Conservation (phyloP, 2,888 invertebrate species). For the Apotomis betuletana region DNA sequence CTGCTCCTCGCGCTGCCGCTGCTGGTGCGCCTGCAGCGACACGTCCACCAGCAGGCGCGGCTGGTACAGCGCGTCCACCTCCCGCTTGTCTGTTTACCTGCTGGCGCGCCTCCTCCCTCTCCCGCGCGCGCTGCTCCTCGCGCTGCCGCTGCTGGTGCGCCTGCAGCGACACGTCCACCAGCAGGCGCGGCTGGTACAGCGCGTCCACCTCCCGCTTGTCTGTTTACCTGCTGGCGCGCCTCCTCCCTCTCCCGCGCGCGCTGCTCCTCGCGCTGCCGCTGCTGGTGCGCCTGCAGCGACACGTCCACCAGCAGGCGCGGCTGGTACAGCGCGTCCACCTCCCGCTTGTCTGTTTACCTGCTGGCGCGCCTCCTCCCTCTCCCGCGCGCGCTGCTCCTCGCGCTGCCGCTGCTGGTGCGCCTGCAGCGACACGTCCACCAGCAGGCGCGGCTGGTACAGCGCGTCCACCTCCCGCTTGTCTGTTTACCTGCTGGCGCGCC, state of each 20-base stretch:
- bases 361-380: constrained; percentile 57
- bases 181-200: constrained; percentile 91
- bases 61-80: constrained; percentile 90
- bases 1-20: constrained; percentile 73
- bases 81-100: no score
- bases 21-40: constrained; percentile 84
- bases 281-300: constrained; percentile 84
- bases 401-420: constrained; percentile 81
- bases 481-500: no score
- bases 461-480: constrained; percentile 84
- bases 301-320: constrained; percentile 92
- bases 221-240: constrained; percentile 48
- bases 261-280: constrained; percentile 84
- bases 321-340: constrained; percentile 90
- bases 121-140: constrained; percentile 74
- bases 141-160: constrained; percentile 81
- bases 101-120: constrained; percentile 57
- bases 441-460: constrained; percentile 91
- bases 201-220: constrained; percentile 84
- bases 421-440: constrained; percentile 88
- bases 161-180: constrained; percentile 88
- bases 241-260: constrained; percentile 76
- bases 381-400: constrained; percentile 74
- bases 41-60: constrained; percentile 92
- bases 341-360: no score